These are phyloP conservation scores for Lepidostoma basale DNA, from an alignment of 1,140 invertebrate species.

Conservation along the genomic window DNA sequence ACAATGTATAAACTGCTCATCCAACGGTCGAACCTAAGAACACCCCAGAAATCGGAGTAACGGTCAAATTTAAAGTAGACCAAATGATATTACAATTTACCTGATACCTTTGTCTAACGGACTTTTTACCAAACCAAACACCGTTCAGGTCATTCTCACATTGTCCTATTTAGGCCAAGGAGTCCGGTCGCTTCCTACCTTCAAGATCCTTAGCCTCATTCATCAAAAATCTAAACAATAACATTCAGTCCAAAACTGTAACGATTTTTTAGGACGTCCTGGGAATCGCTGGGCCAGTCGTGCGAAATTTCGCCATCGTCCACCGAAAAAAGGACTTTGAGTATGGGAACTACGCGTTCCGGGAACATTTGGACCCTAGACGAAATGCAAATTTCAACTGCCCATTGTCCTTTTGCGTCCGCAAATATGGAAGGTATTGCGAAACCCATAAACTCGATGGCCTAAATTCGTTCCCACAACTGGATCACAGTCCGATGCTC, in stretches of 20 bases:
- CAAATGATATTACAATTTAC: conserved; percentile 16
- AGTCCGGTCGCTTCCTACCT: conserved; percentile 21
- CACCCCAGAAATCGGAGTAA: not conserved
- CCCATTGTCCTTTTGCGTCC: conserved; percentile 25
- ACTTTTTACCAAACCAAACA: conserved; percentile 10
- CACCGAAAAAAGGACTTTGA: conserved; percentile 15
- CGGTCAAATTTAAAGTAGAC: conserved; percentile 13
- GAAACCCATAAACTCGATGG: conserved; percentile 16
- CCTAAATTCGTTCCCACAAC: conserved; percentile 28
- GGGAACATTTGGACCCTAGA: conserved; percentile 2
- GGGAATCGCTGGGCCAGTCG: not conserved
- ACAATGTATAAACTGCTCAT: not conserved
- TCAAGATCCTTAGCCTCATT: conserved; percentile 18
- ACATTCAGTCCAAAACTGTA: conserved; percentile 28
- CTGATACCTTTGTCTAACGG: conserved; percentile 21
- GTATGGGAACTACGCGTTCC: not conserved
- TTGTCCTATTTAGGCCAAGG: not conserved
- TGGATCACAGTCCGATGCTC: conserved; percentile 8
- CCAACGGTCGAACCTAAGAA: conserved; percentile 8
- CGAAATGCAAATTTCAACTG: conserved; percentile 33
- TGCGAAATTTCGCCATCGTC: not conserved
- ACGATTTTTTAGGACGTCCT: conserved; percentile 14
- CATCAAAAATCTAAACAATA: conserved; percentile 28
- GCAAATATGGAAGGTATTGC: conserved; percentile 6
- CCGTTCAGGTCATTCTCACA: conserved; percentile 5